Percentiles rank a stretch among this genome's conserved stretches.
These are phyloP conservation scores for Rhinichthys klamathensis DNA, from an alignment of 2,113 vertebrate genomes.

Conservation along the genomic window DNA sequence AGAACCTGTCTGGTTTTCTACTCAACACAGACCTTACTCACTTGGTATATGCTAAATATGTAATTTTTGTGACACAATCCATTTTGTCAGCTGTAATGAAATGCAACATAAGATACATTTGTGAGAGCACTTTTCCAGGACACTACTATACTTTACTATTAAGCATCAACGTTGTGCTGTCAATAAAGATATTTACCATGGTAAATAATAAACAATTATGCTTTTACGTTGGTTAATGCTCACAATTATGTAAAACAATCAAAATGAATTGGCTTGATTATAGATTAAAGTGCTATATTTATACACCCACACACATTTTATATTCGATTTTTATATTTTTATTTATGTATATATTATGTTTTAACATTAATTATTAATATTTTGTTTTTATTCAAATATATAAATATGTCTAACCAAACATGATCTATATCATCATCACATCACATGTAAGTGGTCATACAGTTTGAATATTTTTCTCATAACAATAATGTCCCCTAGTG, in stretches of 20 bases:
- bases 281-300: neutral
- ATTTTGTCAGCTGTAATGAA: constrained; percentile 23
- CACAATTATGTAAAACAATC: neutral
- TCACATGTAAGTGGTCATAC: neutral
- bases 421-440: neutral
- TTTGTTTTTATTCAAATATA: too few species aligned
- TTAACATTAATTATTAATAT: too few species aligned
- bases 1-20: constrained; percentile 29
- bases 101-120: neutral
- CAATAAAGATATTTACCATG: neutral
- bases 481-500: constrained; percentile 13
- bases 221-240: neutral
- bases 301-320: neutral
- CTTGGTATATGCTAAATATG: neutral
- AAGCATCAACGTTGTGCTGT: neutral
- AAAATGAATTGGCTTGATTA: neutral
- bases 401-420: neutral
- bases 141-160: neutral
- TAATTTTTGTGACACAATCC: constrained; percentile 25
- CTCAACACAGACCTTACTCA: neutral
- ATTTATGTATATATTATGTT: too few species aligned
- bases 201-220: neutral
- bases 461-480: neutral
- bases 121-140: neutral
- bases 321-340: too few species aligned